Evolutionary conservation across 2,113 vertebrate genomes (phyloP), one percentile per base, ranked within the genome.

Genomic region (Neogobius melanostomus): DNA sequence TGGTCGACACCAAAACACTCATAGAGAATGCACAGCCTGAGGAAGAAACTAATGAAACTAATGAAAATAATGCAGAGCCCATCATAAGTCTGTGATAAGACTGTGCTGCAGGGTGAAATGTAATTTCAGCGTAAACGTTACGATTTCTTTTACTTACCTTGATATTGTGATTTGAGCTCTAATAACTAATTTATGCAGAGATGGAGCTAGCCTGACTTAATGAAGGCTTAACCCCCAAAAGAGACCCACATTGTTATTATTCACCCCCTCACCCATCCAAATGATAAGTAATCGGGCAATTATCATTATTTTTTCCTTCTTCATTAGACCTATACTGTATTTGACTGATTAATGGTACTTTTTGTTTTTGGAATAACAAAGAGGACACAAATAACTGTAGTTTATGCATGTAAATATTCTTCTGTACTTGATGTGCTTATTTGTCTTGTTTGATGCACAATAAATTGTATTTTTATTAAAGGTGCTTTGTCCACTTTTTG

Each of bases 1-100:
- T 90, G 56, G 83, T 90, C 1, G 90, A 91, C 51, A 89, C 89
- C 72, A 90, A 85, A 48, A 90, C 82, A 81, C 69, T 91, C 62
- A 90, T 91, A 66, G 88, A 90, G 71, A 89, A 87, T 12, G 87
- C 77, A 49, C 17, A 56, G 53, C 5, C 53, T 28, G 89, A 85
- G 75, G 75, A 59, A 45, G 82, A 87, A 79, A 59, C 28, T 42
- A 28, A 59, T 28, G 79, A 87, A 75, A 85, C 64, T 21, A 59
- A 72, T 12, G 88, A 59, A 42, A 80, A 86, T 76, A 85, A 66
- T 15, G 59, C 76, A 15, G 88, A 89, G 73, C 88, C 85, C 0
- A 87, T 91, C 60, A 79, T 91, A 83, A 57, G 79, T 56, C 69
- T 90, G 86, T 91, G 83, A 89, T 76, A 69, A 45, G 16, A 7